These are phyloP conservation scores for Pachyrhynchus sulphureomaculatus DNA, from an alignment of 1,140 invertebrate genomes.

Conservation along the genomic window DNA sequence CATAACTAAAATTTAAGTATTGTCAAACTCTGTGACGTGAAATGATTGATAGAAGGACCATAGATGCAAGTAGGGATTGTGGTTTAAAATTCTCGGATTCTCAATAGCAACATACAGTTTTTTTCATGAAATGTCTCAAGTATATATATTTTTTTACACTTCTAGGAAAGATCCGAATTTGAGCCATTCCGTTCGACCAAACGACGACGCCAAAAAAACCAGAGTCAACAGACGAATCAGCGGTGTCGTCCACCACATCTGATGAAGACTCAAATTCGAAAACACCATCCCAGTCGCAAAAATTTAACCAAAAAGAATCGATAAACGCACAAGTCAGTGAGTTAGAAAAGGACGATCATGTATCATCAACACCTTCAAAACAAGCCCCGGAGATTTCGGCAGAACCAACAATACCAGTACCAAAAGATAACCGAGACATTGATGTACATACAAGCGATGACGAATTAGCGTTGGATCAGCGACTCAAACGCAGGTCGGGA, in stretches of 20 bases:
- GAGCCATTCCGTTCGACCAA: not conserved
- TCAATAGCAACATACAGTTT: too few species aligned
- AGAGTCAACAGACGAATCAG: not conserved
- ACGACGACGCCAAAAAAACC: not conserved
- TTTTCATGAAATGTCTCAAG: too few species aligned
- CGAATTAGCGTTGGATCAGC: not conserved
- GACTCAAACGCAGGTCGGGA: not conserved
- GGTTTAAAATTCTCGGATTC: too few species aligned
- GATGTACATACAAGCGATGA: not conserved
- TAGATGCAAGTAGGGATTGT: too few species aligned
- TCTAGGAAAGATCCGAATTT: conserved; percentile 1
- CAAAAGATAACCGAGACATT: not conserved
- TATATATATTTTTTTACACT: too few species aligned
- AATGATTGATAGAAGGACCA: too few species aligned
- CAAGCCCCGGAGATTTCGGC: not conserved
- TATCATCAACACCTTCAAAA: not conserved
- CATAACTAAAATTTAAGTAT: too few species aligned
- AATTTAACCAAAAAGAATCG: not conserved
- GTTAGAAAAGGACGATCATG: not conserved
- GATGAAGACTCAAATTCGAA: not conserved
- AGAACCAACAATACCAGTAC: too few species aligned
- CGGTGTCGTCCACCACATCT: conserved; percentile 2
- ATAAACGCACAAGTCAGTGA: not conserved
- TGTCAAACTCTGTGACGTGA: too few species aligned
- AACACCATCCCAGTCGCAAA: not conserved